Conservation (phyloP, 2,797 vertebrate genomes). For the Pangasius larnaudii region DNA sequence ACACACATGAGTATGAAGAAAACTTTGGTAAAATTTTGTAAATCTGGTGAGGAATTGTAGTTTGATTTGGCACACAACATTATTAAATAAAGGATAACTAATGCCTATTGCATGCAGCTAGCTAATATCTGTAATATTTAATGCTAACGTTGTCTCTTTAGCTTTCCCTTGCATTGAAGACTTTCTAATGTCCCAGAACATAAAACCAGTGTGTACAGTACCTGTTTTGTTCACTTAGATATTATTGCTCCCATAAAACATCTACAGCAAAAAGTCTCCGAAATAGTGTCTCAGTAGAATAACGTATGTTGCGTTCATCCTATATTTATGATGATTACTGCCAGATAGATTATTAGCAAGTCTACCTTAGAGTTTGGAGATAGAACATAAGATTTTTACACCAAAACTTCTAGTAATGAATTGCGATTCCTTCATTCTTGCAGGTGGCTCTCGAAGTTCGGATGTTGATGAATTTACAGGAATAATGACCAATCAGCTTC, state of each 20-base stretch:
- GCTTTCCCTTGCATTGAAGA: not conserved
- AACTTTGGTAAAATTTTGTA: not conserved
- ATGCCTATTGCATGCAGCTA: not conserved
- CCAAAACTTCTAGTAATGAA: not conserved
- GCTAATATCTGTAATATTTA: not conserved
- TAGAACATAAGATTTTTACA: not conserved
- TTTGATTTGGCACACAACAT: not conserved
- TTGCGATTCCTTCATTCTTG: slow-evolving; percentile 12
- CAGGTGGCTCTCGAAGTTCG: slow-evolving; percentile 89
- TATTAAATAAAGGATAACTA: not conserved
- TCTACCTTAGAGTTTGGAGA: not conserved
- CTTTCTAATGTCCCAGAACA: not conserved
- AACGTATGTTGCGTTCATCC: not conserved
- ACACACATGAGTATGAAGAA: not conserved
- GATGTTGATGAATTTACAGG: slow-evolving; percentile 85
- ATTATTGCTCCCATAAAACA: not conserved
- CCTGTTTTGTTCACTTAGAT: not conserved
- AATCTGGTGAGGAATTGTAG: not conserved
- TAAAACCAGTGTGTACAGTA: not conserved
- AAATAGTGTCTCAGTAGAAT: not conserved
- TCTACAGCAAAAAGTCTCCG: not conserved
- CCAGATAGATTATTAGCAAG: not conserved
- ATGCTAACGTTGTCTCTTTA: not conserved
- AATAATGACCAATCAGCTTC: slow-evolving; percentile 86
- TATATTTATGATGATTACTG: not conserved